Conservation (phyloP, 1,140 invertebrate genomes). For the Brachionus sp. region DNA sequence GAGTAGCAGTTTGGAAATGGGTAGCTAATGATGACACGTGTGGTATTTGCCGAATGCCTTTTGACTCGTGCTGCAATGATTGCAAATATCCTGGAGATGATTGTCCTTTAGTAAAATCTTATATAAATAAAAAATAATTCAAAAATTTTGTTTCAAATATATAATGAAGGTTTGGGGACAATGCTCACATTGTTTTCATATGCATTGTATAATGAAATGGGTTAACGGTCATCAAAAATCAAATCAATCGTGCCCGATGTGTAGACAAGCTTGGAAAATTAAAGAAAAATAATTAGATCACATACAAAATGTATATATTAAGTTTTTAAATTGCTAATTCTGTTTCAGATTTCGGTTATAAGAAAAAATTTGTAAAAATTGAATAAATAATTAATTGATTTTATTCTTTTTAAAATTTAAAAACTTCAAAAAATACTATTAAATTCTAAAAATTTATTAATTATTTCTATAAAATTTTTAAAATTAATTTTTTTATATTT, state of each 20-base stretch:
- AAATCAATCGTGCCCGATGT: constrained; percentile 96
- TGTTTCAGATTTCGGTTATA: too few relatives aligned
- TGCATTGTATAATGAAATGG: constrained; percentile 99
- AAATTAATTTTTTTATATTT: too few relatives aligned
- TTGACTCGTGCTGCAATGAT: constrained; percentile 96
- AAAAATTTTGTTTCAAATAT: neutral
- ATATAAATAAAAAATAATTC: neutral
- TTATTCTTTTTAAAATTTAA: too few relatives aligned
- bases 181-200: constrained; percentile 98
- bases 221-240: constrained; percentile 83
- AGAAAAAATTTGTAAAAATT: neutral
- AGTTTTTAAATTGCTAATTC: neutral
- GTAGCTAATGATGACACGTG: constrained; percentile 97
- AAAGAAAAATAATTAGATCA: constrained; percentile 23
- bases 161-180: constrained; percentile 72
- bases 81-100: constrained; percentile 97
- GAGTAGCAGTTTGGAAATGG: constrained; percentile 89
- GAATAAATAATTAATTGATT: too few relatives aligned
- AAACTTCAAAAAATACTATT: too few relatives aligned
- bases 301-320: neutral
- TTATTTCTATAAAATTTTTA: too few relatives aligned
- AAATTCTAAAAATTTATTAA: too few relatives aligned
- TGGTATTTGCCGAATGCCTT: constrained; percentile 96
- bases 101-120: constrained; percentile 71
- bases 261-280: constrained; percentile 84